Conservation (phyloP, 1,140 invertebrate genomes). For the Colletes latitarsis region DNA sequence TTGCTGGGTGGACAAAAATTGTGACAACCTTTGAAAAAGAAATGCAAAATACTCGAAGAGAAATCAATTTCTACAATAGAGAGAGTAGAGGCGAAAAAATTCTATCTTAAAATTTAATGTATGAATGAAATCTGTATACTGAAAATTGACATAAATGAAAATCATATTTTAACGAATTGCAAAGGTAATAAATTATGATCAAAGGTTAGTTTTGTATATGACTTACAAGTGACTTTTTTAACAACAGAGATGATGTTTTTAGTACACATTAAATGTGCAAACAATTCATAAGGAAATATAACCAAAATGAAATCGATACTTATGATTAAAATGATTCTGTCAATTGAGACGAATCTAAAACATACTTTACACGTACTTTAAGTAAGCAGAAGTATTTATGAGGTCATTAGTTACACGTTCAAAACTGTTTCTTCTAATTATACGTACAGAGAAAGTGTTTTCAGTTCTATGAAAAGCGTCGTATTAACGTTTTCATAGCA, state of each 20-base stretch:
- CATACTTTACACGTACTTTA: not conserved
- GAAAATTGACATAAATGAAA: not conserved
- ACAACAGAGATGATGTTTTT: not conserved
- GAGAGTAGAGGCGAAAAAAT: not conserved
- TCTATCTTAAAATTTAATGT: not conserved
- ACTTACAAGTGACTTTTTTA: not conserved
- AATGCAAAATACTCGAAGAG: not conserved
- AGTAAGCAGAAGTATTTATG: not conserved
- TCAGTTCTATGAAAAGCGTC: not conserved
- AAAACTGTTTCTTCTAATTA: not conserved
- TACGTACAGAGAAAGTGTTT: not conserved
- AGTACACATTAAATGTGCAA: not conserved
- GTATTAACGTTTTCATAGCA: not conserved
- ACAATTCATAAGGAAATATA: not conserved
- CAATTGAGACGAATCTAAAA: not conserved
- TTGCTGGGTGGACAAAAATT: conserved; percentile 31
- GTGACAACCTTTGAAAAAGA: conserved; percentile 11
- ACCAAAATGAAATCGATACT: not conserved
- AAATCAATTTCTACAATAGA: not conserved
- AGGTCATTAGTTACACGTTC: not conserved
- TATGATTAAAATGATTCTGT: not conserved
- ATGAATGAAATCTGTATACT: too few relatives aligned
- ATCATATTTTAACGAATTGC: not conserved
- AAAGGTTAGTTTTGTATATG: not conserved
- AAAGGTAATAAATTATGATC: not conserved